Conservation (phyloP, 2,113 vertebrate species). For the Cyanistes caeruleus region DNA sequence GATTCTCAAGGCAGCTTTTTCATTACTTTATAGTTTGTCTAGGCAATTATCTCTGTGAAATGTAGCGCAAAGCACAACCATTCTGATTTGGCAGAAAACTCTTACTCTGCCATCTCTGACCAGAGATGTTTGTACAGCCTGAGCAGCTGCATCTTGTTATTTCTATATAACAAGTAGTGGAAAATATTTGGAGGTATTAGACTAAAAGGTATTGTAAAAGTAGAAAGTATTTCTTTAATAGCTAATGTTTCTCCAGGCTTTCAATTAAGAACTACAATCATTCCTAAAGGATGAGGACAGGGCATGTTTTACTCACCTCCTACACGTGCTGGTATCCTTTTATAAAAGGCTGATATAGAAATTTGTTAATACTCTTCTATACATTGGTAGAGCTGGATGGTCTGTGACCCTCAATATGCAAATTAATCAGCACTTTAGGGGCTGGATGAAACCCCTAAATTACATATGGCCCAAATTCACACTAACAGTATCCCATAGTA, state of each 20-base stretch:
- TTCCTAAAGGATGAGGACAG: background rate
- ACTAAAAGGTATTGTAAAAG: background rate
- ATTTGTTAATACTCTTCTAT: background rate
- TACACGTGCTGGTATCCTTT: background rate
- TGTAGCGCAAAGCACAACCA: background rate
- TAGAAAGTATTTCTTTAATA: background rate
- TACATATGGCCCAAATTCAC: background rate
- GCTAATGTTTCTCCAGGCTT: background rate
- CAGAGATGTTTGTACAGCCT: background rate
- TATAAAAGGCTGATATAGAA: background rate
- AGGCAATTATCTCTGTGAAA: background rate
- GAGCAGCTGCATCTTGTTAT: background rate
- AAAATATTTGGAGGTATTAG: background rate
- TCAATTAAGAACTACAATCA: constrained; percentile 1
- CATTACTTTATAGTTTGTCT: background rate
- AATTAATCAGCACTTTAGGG: background rate
- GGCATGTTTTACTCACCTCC: background rate
- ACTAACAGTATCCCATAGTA: background rate
- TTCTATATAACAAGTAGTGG: background rate
- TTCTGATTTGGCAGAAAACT: background rate
- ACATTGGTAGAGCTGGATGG: background rate
- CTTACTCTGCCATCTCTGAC: background rate
- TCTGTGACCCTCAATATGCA: background rate
- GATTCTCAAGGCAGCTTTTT: background rate
- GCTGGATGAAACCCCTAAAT: background rate